A percentile compares a stretch with the other conserved stretches of the same genome.
Evolutionary conservation across 1,140 invertebrate genomes (phyloP).

Genomic region (Hestina assimilis): DNA sequence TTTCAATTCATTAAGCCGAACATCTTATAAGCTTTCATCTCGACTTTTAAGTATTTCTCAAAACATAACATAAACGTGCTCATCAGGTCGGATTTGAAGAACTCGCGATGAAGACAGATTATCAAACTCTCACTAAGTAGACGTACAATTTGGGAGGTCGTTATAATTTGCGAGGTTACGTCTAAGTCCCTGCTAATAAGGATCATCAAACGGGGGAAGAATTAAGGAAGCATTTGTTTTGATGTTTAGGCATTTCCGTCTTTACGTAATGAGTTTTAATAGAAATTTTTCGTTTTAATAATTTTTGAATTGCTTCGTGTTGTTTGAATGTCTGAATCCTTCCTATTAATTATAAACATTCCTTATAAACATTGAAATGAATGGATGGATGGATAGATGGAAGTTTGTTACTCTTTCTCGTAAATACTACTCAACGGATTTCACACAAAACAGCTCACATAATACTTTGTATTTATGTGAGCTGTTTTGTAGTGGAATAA

Average conservation of each 20-base stretch:
- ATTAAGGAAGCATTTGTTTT: slow-evolving; percentile 63
- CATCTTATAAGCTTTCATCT: slow-evolving; percentile 15
- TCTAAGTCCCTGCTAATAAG: slow-evolving; percentile 72
- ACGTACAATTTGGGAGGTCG: slow-evolving; percentile 56
- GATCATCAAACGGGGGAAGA: slow-evolving; percentile 65
- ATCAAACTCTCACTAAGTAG: slow-evolving; percentile 65
- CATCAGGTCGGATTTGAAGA: slow-evolving; percentile 43
- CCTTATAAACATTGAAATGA: too few species aligned
- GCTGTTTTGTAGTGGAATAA: not conserved
- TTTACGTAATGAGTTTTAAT: slow-evolving; percentile 18
- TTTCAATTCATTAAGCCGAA: slow-evolving; percentile 13
- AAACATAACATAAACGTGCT: slow-evolving; percentile 31
- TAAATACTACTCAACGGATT: too few species aligned
- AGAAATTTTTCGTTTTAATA: slow-evolving; percentile 19
- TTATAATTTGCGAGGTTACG: slow-evolving; percentile 73
- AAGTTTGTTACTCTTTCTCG: too few species aligned
- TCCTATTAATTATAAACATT: too few species aligned
- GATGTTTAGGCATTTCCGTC: slow-evolving; percentile 46
- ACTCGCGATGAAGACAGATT: slow-evolving; percentile 60
- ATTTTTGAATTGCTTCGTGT: too few species aligned
- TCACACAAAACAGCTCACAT: too few species aligned
- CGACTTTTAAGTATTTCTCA: slow-evolving; percentile 30
- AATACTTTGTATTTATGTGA: not conserved
- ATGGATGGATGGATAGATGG: too few species aligned
- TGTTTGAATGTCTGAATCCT: too few species aligned